Evolutionary conservation across 2,113 vertebrate genomes (phyloP), one percentile per base, ranked within the genome.

Genomic region (Sphyrna mokarran): DNA sequence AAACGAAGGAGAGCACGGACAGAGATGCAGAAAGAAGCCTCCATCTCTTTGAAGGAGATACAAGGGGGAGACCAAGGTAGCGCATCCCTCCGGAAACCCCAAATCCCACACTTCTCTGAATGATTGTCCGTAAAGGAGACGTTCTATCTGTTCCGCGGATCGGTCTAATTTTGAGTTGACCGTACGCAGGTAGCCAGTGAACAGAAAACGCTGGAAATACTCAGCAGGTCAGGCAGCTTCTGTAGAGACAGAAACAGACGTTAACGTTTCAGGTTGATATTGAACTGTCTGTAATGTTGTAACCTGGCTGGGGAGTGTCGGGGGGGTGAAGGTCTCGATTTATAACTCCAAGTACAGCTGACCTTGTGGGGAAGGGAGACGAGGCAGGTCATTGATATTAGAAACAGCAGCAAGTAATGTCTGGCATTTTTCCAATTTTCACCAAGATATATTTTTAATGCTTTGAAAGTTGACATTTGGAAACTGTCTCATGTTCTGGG

Each of bases 1-100:
- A 97, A 97, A 95, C 95, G 96, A 85, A 97, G 97, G 95, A 97
- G 97, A 96, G 97, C 97, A 96, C 97, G 97, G 96, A 97, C 97
- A n/a, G 97, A 98, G 97, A 97, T 97, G 96, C 98, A 97, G 96
- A 97, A 97, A 96, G 97, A 72, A 26, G 22, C 22, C 40, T 11
- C 93, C 1, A 10, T 29, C 66, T 72, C 93, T 40, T 23, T 72
- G 22, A 95, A 72, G 69, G 94, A 95, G 94, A 26, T 3, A 13
- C 68, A 33, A 48, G 40, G 40, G 2, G 69, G 70, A 33, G 40
- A 16, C 23, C 40, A 54, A 72, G 94, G 94, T 95, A 95, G 89
- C 58, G n/a, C 33, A 16, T 9, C 48, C 29, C 0, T 9, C n/a
- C 20, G 13, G 37, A 91, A 8, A 58, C 54, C 29, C 13, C 29